A percentile compares a stretch with the other conserved stretches of the same genome.
Conservation (phyloP, 2,113 vertebrate genomes). For the Burhinus oedicnemus region DNA sequence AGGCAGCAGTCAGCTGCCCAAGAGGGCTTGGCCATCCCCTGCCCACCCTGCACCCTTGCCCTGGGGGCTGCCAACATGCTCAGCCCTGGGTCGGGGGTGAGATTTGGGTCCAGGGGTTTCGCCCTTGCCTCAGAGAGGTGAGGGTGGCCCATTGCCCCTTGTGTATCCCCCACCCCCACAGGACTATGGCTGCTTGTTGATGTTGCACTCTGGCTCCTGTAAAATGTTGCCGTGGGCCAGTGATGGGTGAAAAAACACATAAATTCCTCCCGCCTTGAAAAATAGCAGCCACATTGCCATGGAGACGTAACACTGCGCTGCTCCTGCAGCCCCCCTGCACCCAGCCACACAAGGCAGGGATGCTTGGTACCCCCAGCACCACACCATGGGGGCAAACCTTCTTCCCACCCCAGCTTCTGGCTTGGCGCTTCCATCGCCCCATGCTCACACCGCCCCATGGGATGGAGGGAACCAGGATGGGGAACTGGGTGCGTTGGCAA, state of each 20-base stretch:
- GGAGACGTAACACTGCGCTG: slow-evolving; percentile 23
- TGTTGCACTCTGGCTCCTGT: neutral
- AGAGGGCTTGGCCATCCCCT: neutral
- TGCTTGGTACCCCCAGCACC: neutral
- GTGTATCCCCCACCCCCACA: fast-evolving
- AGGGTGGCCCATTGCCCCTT: neutral
- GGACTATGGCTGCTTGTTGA: neutral
- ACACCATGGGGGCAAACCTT: fast-evolving
- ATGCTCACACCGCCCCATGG: fast-evolving
- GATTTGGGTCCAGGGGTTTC: neutral
- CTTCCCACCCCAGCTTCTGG: neutral
- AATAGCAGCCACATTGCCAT: slow-evolving; percentile 56
- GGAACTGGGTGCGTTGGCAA: fast-evolving
- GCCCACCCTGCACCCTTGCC: neutral
- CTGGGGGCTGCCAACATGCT: neutral
- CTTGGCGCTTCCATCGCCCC: neutral
- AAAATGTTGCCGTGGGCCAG: neutral
- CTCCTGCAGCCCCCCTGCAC: neutral
- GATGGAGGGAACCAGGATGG: neutral
- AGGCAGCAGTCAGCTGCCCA: neutral
- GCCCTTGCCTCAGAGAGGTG: neutral
- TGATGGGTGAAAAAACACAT: neutral
- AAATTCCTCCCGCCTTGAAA: neutral
- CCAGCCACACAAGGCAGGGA: neutral
- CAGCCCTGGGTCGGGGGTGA: fast-evolving